A percentile compares a stretch with the other conserved stretches of the same genome.
Conservation (phyloP, 2,797 vertebrate species). For the Anisognathus igniventris region DNA sequence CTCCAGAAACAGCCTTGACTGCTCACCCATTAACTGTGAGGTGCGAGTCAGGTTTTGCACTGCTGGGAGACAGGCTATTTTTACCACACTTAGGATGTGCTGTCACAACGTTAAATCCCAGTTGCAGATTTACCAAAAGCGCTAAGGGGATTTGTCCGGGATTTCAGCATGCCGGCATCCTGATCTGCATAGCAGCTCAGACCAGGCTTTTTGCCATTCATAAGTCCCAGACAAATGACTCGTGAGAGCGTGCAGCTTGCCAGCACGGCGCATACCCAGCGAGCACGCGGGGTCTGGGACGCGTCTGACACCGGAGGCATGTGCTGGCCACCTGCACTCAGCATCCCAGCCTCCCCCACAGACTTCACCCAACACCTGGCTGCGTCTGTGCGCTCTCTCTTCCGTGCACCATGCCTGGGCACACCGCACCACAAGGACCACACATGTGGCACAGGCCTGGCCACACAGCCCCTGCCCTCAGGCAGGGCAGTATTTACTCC, state of each 20-base stretch:
- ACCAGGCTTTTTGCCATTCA: conserved; percentile 36
- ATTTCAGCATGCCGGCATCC: conserved; percentile 27
- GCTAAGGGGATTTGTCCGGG: conserved; percentile 51
- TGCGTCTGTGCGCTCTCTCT: fast-evolving
- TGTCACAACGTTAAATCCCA: conserved; percentile 49
- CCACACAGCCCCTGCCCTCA: neutral
- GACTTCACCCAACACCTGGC: neutral
- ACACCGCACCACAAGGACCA: neutral
- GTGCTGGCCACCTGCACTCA: neutral
- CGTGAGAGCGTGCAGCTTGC: neutral
- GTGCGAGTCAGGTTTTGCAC: neutral
- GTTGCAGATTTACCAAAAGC: conserved; percentile 28
- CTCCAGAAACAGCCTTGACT: neutral
- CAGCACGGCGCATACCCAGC: neutral
- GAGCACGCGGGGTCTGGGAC: fast-evolving
- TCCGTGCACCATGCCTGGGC: fast-evolving
- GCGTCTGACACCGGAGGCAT: fast-evolving
- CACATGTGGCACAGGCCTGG: neutral
- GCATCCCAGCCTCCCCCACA: neutral
- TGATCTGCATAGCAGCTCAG: conserved; percentile 38
- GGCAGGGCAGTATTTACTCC: neutral
- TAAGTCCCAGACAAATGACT: neutral
- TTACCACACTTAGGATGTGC: conserved; percentile 26
- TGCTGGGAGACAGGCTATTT: conserved; percentile 42
- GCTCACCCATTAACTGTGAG: conserved; percentile 21